These are phyloP conservation scores for Gryon sp. DNA, from an alignment of 1,140 invertebrate genomes.

Conservation along the genomic window DNA sequence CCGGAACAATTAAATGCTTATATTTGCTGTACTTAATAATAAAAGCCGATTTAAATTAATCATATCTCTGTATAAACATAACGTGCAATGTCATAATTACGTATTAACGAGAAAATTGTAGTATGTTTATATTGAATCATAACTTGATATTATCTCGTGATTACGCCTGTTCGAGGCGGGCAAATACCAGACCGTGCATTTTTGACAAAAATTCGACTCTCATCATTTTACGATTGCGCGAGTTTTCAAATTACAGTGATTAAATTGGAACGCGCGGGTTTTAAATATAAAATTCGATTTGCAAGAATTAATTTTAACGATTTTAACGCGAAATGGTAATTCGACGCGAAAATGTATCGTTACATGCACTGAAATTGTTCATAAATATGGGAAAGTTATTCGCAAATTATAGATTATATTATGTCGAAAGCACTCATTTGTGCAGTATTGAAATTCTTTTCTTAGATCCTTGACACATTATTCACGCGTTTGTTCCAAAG, in stretches of 20 bases:
- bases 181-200: conserved; percentile 1
- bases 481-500: conserved; percentile 6
- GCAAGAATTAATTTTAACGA: conserved; percentile 26
- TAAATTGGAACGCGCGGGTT: conserved; percentile 24
- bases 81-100: conserved; percentile 15
- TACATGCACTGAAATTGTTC: conserved; percentile 22
- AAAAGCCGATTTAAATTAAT: conserved; percentile 29
- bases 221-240: conserved; percentile 3
- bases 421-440: conserved; percentile 26
- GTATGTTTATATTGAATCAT: conserved; percentile 27
- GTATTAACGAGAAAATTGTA: conserved; percentile 28
- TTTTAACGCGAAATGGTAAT: background rate
- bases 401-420: conserved; percentile 46
- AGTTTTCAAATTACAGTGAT: conserved; percentile 26
- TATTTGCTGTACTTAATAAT: conserved; percentile 5
- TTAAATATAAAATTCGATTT: conserved; percentile 28
- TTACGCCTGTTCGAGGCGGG: background rate
- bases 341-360: conserved; percentile 1
- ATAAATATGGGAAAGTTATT: conserved; percentile 51
- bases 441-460: conserved; percentile 47
- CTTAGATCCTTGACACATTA: conserved; percentile 46
- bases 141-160: conserved; percentile 13
- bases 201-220: conserved; percentile 30
- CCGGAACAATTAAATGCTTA: background rate
- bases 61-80: conserved; percentile 19